Conservation (phyloP, 2,888 invertebrate species). For the Drosophila lutescens region DNA sequence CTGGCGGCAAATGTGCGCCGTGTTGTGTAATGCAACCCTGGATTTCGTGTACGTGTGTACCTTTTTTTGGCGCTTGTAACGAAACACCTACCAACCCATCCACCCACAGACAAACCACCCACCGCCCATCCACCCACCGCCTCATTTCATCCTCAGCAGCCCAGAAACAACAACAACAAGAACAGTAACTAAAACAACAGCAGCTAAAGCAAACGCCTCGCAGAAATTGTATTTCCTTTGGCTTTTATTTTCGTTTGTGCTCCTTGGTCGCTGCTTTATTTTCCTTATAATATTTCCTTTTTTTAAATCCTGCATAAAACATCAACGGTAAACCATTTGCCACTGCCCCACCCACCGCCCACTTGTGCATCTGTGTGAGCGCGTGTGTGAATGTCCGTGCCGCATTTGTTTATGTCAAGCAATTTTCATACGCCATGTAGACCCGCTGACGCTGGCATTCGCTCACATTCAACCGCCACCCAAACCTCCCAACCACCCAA, state of each 20-base stretch:
- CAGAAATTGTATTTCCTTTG: constrained; percentile 57
- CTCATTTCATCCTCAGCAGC: constrained; percentile 55
- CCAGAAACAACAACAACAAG: constrained; percentile 44
- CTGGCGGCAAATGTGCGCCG: constrained; percentile 70
- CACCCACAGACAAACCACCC: constrained; percentile 28
- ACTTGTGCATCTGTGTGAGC: constrained; percentile 1
- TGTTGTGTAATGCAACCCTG: constrained; percentile 84
- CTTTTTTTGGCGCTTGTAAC: constrained; percentile 79
- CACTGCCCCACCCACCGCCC: constrained; percentile 5
- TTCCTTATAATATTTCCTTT: constrained; percentile 39
- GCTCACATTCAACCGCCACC: constrained; percentile 4
- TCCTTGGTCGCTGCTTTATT: constrained; percentile 43
- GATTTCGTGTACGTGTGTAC: constrained; percentile 82
- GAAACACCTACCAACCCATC: constrained; percentile 57
- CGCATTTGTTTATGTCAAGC: constrained; percentile 45
- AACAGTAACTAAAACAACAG: constrained; percentile 34
- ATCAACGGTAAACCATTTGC: constrained; percentile 60
- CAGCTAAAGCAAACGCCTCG: constrained; percentile 23
- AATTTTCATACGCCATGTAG: constrained; percentile 41
- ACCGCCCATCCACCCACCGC: constrained; percentile 18
- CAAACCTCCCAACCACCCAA: background rate
- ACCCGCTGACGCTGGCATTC: constrained; percentile 24
- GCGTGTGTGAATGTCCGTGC: constrained; percentile 22
- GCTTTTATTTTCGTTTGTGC: constrained; percentile 49
- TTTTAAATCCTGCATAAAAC: constrained; percentile 69